Base-by-base conservation (phyloP, 2,797 vertebrate species). In the Galaxias olidus region DNA sequence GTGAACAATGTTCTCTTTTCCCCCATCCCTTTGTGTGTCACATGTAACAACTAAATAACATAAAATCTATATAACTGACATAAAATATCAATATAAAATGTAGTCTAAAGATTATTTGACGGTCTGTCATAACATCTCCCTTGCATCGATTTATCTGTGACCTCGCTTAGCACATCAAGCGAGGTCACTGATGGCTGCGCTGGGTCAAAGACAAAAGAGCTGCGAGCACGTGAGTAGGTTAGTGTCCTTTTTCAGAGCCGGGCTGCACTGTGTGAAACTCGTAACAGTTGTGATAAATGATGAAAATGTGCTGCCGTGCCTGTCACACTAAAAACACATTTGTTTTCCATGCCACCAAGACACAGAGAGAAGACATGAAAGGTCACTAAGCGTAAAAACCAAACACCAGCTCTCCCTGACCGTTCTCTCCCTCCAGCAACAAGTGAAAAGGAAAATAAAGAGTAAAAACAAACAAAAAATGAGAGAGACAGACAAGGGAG, bases 81-180 rank as follows among this genome's bases (percentile, higher is more conserved):
- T 61, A 65, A 48, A n/a, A 65, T 15, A 66, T 59, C 9, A 67
- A n/a, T 9, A 47, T 47, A n/a, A 55, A 8, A 30, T 42, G 45
- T 9, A 61, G 50, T 63, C n/a, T 68, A 46, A 49, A 47, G 46
- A 12, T 12, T 11, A 9, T 50, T 54, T 58, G 64, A 65, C 52
- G 52, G 64, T 51, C 50, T 50, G 9, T 30, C 1, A 11, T 54
- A 50, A 45, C 69, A 78, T 61, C 58, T 56, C 30, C 46, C 19
- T 67, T 8, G 42, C 58, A 71, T 45, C 46, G 74, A 80, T 76
- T 74, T 13, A 13, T 62, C 13, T 59, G 55, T 53, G 52, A 67
- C 67, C 60, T 74, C 79, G 75, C 80, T 86, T 75, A 74, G 68
- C 68, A 65, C 74, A 78, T 82, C 84, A 78, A 73, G n/a, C n/a